Evolutionary conservation across 1,140 invertebrate genomes (phyloP).

Genomic region (Trichogramma pretiosum): DNA sequence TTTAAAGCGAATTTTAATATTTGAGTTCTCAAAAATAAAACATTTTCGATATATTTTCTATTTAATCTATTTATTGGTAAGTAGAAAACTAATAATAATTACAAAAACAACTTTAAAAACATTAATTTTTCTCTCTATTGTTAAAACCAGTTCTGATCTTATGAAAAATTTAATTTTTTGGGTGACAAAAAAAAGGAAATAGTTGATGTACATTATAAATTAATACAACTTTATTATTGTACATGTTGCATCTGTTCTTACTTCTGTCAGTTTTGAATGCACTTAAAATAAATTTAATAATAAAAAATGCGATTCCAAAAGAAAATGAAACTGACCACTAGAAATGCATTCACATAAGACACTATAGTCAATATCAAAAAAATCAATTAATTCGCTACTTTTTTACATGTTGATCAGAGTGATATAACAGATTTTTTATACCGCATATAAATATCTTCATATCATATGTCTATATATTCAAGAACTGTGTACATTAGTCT

Average conservation of each 20-base stretch:
- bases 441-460: conserved; percentile 2
- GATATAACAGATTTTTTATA: conserved; percentile 1
- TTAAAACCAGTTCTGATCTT: conserved; percentile 5
- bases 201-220: no score
- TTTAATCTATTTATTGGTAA: not conserved
- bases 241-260: conserved; percentile 6
- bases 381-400: conserved; percentile 1
- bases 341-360: conserved; percentile 4
- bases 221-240: conserved; percentile 8
- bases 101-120: not conserved
- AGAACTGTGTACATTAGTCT: not conserved
- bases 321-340: not conserved
- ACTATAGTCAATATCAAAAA: not conserved
- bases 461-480: conserved; percentile 5
- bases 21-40: no score
- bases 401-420: conserved; percentile 1
- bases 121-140: no score
- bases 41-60: not conserved
- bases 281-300: conserved; percentile 5
- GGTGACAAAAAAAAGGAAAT: conserved; percentile 9
- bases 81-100: no score
- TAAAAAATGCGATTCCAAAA: conserved; percentile 1
- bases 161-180: conserved; percentile 1
- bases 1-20: no score
- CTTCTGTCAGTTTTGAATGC: conserved; percentile 4